These are phyloP conservation scores for Anisognathus igniventris DNA, from an alignment of 2,797 vertebrate species.

Conservation along the genomic window DNA sequence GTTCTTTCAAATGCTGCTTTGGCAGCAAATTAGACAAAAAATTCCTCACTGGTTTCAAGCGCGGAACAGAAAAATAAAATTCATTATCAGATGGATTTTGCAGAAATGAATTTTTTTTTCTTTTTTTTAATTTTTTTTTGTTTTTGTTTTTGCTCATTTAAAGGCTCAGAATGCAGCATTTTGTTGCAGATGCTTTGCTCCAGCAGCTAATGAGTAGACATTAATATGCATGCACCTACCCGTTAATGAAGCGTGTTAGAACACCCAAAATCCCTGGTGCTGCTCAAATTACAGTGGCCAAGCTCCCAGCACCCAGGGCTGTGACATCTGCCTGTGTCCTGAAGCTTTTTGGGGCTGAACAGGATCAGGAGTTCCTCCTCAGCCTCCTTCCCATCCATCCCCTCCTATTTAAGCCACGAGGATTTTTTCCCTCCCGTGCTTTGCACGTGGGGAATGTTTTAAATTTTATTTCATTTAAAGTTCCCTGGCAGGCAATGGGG, in stretches of 20 bases:
- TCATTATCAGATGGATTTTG: background rate
- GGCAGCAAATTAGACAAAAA: background rate
- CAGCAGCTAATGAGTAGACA: constrained; percentile 54
- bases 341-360: background rate
- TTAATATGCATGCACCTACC: constrained; percentile 61
- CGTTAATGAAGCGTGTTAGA: constrained; percentile 20
- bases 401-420: background rate
- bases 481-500: background rate
- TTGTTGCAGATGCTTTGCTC: constrained; percentile 57
- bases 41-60: background rate
- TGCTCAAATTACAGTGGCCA: background rate
- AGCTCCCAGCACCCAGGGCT: background rate
- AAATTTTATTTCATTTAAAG: background rate
- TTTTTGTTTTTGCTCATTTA: background rate
- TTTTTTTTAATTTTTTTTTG: rapidly evolving
- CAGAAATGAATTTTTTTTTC: background rate
- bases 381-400: background rate
- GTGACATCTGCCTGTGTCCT: background rate
- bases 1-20: background rate
- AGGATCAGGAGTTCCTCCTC: background rate
- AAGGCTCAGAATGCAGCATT: constrained; percentile 43
- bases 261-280: constrained; percentile 10
- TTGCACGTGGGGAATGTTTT: background rate
- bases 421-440: background rate
- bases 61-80: constrained; percentile 1